Base-by-base conservation (phyloP, 2,113 vertebrate species). In the Camelus bactrianus region DNA sequence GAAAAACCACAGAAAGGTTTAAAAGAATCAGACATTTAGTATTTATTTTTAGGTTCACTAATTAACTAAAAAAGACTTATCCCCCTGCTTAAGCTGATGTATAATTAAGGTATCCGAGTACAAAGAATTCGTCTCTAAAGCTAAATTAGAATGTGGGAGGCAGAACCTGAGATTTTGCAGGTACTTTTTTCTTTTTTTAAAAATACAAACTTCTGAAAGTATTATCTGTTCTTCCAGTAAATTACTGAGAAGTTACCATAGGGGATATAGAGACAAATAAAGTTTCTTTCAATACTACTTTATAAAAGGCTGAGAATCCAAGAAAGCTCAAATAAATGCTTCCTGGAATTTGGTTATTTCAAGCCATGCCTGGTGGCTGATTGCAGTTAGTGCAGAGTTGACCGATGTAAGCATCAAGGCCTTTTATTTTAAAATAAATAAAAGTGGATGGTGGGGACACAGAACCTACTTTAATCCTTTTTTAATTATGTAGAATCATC, bases 101-200 rank as follows among this genome's bases (percentile, higher is more conserved):
- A 79, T 97, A 97, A 97, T 98, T 97, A 98, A 97, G 73, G 73
- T 95, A 96, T 95, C 91, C 72, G 76, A 97, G 91, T 94, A 96
- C 88, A 97, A 96, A 96, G 91, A 97, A 91, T 89, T 96, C 70
- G 52, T 95, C 95, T 93, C 58, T 88, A 80, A 91, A 95, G 70
- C 85, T 96, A 93, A 96, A 94, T 94, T 94, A 96, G 81, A 95
- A 96, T 79, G 76, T 96, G 94, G 76, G 84, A 95, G 75, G 80
- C 62, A 97, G 94, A 97, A 70, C 38, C 22, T 38, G 72, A 93
- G 35, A 62, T 38, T 97, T 96, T 95, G 75, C 58, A 97, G 81
- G 72, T 97, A 77, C 26, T 91, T 56, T 82, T 89, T 93, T 91
- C 64, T 82, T 89, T 93, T 60, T 73, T 92, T 58, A 62, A 88